These are phyloP conservation scores for Cataglyphis albicans DNA, from an alignment of 2,888 invertebrate species.

Conservation along the genomic window DNA sequence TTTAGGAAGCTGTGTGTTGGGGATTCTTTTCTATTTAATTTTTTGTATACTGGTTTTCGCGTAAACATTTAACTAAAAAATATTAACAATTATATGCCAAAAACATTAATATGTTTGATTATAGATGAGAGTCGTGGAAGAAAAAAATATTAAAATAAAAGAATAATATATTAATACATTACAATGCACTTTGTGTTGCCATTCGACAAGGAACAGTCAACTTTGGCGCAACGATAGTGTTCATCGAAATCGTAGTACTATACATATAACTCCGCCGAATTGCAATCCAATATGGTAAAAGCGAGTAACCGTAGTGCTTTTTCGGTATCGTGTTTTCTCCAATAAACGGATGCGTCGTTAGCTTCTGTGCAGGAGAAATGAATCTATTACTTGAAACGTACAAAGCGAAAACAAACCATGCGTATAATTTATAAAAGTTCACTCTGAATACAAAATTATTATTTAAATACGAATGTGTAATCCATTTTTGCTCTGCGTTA, in stretches of 20 bases:
- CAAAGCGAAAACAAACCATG: not conserved
- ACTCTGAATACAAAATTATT: not conserved
- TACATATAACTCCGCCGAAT: slow-evolving; percentile 22
- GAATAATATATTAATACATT: not conserved
- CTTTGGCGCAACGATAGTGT: slow-evolving; percentile 31
- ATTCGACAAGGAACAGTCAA: not conserved
- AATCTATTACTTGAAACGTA: slow-evolving; percentile 11
- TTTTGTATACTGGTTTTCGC: not conserved
- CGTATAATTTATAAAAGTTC: not conserved
- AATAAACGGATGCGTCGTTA: slow-evolving; percentile 16
- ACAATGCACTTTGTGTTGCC: not conserved
- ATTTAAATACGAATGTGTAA: not conserved
- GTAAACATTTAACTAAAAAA: not conserved
- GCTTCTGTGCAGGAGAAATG: not conserved
- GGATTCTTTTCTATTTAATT: slow-evolving; percentile 23
- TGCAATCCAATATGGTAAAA: slow-evolving; percentile 46
- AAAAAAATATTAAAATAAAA: slow-evolving; percentile 13
- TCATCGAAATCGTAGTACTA: slow-evolving; percentile 40
- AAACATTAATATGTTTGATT: not conserved
- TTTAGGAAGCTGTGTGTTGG: not conserved
- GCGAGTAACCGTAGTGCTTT: slow-evolving; percentile 18
- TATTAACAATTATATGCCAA: slow-evolving; percentile 10
- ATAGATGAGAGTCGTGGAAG: not conserved
- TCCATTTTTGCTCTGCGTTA: not conserved
- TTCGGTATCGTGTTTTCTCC: not conserved